A percentile compares a stretch with the other conserved stretches of the same genome.
Evolutionary conservation across 1,140 invertebrate species (phyloP).

Genomic region (Plodia interpunctella): DNA sequence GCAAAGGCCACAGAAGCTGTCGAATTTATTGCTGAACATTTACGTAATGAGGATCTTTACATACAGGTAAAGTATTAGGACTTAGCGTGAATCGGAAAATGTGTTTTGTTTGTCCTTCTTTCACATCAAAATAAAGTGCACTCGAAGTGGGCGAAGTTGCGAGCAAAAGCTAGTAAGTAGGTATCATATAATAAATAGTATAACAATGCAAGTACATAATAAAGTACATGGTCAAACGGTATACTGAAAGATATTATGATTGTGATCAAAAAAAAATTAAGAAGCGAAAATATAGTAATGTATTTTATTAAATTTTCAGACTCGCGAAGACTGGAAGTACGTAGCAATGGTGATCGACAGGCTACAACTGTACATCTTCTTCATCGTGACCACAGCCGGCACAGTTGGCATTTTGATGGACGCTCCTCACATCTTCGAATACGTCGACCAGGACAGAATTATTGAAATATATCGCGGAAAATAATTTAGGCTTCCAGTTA

Average conservation of each 20-base stretch:
- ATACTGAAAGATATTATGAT: no score
- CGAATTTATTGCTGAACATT: slow-evolving; percentile 98
- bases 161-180: no score
- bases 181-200: no score
- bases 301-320: no score
- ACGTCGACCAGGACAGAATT: slow-evolving; percentile 97
- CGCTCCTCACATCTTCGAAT: slow-evolving; percentile 99
- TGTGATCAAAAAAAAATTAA: no score
- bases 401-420: slow-evolving; percentile 99
- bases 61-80: slow-evolving; percentile 97
- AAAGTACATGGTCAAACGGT: no score
- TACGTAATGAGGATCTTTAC: slow-evolving; percentile 97
- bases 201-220: no score
- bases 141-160: no score
- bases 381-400: slow-evolving; percentile 96
- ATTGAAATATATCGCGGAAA: slow-evolving; percentile 96
- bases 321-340: slow-evolving; percentile 99
- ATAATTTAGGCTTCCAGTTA: slow-evolving; percentile 73
- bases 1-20: slow-evolving; percentile 97
- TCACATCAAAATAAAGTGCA: no score
- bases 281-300: no score
- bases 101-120: no score
- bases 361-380: slow-evolving; percentile 97
- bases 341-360: slow-evolving; percentile 99
- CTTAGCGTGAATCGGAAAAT: no score